phyloP scores from a whole-genome alignment of 2,797 vertebrate genomes.

The Myotis findleyi region DNA sequence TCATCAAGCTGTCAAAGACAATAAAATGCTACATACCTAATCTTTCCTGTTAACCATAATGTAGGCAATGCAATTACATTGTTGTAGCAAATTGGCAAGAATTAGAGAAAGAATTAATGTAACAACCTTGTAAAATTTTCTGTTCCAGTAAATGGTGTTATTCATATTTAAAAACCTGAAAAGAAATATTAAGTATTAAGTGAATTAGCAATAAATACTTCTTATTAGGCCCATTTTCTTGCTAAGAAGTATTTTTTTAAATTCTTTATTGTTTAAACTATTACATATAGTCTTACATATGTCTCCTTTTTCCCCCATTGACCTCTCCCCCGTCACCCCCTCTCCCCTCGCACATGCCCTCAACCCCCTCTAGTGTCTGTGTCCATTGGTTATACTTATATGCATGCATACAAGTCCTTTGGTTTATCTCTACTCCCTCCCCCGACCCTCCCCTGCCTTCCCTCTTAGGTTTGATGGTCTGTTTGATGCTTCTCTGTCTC shows the following conservation, averaged over 20 bases:
- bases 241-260: background rate
- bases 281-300: background rate
- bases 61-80: slow-evolving; percentile 83
- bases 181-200: slow-evolving; percentile 78
- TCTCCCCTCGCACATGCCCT: too few species aligned
- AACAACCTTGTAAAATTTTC: slow-evolving; percentile 81
- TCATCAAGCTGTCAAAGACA: slow-evolving; percentile 85
- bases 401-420: too few species aligned
- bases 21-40: slow-evolving; percentile 81
- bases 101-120: slow-evolving; percentile 77
- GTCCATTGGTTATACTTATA: too few species aligned
- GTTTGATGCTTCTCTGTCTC: too few species aligned
- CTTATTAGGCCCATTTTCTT: slow-evolving; percentile 53
- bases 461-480: too few species aligned
- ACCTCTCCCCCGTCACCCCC: too few species aligned
- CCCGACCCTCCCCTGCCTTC: too few species aligned
- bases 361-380: too few species aligned
- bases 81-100: slow-evolving; percentile 82
- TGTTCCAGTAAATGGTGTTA: slow-evolving; percentile 73
- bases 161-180: slow-evolving; percentile 81
- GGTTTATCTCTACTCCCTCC: too few species aligned
- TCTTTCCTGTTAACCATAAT: slow-evolving; percentile 81
- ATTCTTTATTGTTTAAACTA: background rate
- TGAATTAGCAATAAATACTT: slow-evolving; percentile 68
- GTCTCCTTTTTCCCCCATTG: too few species aligned